Base-by-base conservation (phyloP, 2,113 vertebrate species). In the Tetraodon nigroviridis region DNA sequence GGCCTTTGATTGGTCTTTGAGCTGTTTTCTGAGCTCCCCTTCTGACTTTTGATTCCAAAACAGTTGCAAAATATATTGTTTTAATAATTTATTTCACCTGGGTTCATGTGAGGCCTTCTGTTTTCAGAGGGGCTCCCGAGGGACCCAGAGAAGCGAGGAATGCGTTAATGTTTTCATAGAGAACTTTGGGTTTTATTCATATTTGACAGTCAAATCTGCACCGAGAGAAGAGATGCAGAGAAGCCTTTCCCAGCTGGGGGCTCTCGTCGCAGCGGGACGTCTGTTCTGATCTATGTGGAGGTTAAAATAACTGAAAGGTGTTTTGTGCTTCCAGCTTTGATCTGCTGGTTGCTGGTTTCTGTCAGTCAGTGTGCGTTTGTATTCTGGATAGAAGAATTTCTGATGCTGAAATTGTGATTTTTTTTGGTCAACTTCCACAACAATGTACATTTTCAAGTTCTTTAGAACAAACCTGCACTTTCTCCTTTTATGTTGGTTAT, bases 81-180 rank as follows among this genome's bases (percentile, higher is more conserved):
- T 40, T 8, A 56, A 50, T 51, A 41, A 48, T 48, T 19, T 48
- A 48, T 20, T 40, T 12, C 12, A 1, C 52, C 16, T 58, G 19
- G 12, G 42, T 65, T 65, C 32, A 44, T 56, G 51, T 55, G 10
- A 51, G 60, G 32, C 61, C 49, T 45, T 7, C 8, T 37, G 2
- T 37, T 37, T 37, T 11, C 59, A 52, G 52, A 70, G 21, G 61
- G 58, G 8, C 37, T 75, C 76, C 58, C 47, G 29, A 7, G 70
- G 48, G 76, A 70, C 22, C 50, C 24, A 13, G 15, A 46, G 15
- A 55, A 60, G 53, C 71, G 56, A 51, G 70, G 60, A 65, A 51
- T 56, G 41, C 17, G 61, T 75, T 55, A 69, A 64, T 49, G 29
- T 47, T 66, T 67, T 42, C 37, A 71, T 59, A 47, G 10, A 27